Conservation (phyloP, 2,888 invertebrate species). For the Embidobia sp. region DNA sequence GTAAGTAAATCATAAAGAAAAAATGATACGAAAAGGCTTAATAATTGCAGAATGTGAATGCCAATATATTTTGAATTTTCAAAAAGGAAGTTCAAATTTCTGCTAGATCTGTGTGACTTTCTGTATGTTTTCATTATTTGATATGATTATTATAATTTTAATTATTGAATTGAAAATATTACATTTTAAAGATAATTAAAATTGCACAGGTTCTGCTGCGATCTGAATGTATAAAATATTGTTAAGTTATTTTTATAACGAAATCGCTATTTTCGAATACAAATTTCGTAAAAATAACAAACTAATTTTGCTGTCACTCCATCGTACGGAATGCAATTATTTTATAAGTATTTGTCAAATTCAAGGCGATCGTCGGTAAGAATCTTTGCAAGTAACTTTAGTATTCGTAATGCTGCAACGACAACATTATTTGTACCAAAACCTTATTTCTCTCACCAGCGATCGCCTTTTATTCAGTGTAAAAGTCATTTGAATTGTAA, state of each 20-base stretch:
- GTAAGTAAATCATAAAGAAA: constrained; percentile 17
- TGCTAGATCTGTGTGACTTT: no score
- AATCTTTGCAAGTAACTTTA: not conserved
- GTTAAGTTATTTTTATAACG: constrained; percentile 38
- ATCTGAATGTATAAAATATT: not conserved
- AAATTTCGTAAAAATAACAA: not conserved
- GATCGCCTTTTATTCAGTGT: constrained; percentile 13
- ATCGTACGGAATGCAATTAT: not conserved
- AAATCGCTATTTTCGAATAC: constrained; percentile 34
- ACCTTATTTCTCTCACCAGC: not conserved
- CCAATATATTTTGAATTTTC: constrained; percentile 16
- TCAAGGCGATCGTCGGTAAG: constrained; percentile 11
- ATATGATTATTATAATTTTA: no score
- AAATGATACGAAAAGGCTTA: not conserved
- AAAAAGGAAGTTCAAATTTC: no score
- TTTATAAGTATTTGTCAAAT: not conserved
- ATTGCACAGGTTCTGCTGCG: no score
- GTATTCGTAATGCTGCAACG: not conserved
- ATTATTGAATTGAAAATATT: no score
- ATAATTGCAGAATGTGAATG: not conserved
- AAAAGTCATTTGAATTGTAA: constrained; percentile 6
- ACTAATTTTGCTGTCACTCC: constrained; percentile 7
- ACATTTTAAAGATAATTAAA: no score
- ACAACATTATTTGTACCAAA: constrained; percentile 1
- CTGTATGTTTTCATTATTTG: no score